Percentiles rank a stretch among this genome's conserved stretches.
phyloP scores from a whole-genome alignment of 2,113 vertebrate genomes.

The Sinocyclocheilus rhinocerous region DNA sequence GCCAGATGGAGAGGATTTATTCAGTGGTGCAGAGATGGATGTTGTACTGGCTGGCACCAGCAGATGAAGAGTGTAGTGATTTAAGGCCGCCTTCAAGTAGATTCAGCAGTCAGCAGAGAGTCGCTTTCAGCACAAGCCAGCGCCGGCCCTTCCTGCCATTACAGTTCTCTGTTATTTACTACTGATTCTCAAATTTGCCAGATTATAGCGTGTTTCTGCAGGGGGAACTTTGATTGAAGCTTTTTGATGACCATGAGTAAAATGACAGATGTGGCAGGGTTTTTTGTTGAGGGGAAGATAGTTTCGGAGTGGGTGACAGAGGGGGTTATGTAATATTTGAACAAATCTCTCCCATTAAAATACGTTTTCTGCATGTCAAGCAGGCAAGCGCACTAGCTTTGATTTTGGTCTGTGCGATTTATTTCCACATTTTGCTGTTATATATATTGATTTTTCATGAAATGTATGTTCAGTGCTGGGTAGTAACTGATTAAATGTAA shows the following conservation, averaged over 20 bases:
- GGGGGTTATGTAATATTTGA: not conserved
- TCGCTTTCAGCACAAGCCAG: constrained; percentile 34
- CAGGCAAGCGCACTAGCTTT: not conserved
- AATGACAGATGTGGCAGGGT: not conserved
- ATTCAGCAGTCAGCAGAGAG: constrained; percentile 53
- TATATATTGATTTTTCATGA: not conserved
- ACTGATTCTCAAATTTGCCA: constrained; percentile 39
- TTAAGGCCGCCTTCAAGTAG: constrained; percentile 53
- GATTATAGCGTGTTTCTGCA: not conserved
- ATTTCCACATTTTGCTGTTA: not conserved
- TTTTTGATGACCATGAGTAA: not conserved
- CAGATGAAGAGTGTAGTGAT: constrained; percentile 59
- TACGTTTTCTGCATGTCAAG: not conserved
- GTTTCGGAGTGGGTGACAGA: not conserved
- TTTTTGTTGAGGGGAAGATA: not conserved
- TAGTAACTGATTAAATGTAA: too few relatives aligned
- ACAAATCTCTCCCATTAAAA: not conserved
- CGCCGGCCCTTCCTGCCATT: constrained; percentile 23
- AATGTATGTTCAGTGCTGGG: too few relatives aligned
- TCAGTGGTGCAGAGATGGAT: constrained; percentile 60
- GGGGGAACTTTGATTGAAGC: not conserved
- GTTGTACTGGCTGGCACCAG: constrained; percentile 47
- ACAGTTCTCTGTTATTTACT: constrained; percentile 44
- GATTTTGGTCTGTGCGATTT: not conserved
- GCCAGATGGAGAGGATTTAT: constrained; percentile 55